Evolutionary conservation across 2,113 vertebrate genomes (phyloP), one percentile per base, ranked within the genome.

Genomic region (Oenanthe melanoleuca): DNA sequence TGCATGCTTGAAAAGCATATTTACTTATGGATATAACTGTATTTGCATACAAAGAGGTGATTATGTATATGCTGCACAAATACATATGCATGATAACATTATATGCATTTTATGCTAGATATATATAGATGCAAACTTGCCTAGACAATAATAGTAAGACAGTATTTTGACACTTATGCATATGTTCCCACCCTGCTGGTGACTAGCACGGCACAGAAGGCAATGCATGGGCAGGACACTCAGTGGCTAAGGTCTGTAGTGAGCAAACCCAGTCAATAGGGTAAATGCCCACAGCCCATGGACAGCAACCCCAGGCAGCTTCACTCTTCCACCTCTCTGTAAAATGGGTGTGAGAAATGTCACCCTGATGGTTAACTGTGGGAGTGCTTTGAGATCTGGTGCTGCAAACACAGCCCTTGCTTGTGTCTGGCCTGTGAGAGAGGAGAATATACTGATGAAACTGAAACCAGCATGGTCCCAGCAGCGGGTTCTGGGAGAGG

Each of bases 31-130:
- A 55, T 66, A 66, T 37, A 66, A 66, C 15, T 52, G 33, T 53
- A 73, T 95, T 86, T 94, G 56, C 88, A 91, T 86, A 88, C 75
- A 86, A 93, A 88, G 55, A 65, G 38, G 13, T 55, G 60, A 45
- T 94, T 78, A 71, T 70, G 67, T 50, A 44, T 52, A 63, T 0
- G 4, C 52, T 52, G 44, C 64, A 55, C 50, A 56, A 60, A 85
- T 80, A 70, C 57, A 40, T 93, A 83, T 49, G 67, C 82, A 77
- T 47, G 52, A 33, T 44, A 67, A 42, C 44, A 1, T 63, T 71
- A 64, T n/a, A 69, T 67, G 52, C 25, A 61, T 67, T 89, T 89
- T 75, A 55, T 21, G 2, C 61, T 82, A 42, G 61, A 52, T 86
- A 85, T 89, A 69, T 73, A 73, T 38, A 70, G 89, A 57, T 59